phyloP scores from a whole-genome alignment of 2,797 vertebrate species.

The Dryobates pubescens region DNA sequence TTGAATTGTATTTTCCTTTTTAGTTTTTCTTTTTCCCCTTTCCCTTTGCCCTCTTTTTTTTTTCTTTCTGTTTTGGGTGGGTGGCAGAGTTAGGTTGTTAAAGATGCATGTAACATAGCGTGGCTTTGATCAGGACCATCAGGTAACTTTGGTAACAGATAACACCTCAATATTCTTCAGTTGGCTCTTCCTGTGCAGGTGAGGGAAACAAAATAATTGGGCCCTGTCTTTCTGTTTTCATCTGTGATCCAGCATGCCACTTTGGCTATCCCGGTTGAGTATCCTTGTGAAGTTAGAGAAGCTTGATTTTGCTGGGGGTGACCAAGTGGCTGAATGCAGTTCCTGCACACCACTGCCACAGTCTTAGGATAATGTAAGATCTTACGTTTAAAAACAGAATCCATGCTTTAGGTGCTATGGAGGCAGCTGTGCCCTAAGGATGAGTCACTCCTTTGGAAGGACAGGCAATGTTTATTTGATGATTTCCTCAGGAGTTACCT shows the following conservation, averaged over 20 bases:
- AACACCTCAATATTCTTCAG: background rate
- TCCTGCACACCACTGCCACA: background rate
- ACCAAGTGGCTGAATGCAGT: background rate
- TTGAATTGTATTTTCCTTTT: too few species aligned
- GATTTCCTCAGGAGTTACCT: background rate
- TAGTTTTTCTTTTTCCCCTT: too few species aligned
- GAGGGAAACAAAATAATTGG: background rate
- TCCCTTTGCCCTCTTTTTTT: too few species aligned
- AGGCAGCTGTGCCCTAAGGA: background rate
- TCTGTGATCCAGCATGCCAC: background rate
- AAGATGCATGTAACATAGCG: background rate
- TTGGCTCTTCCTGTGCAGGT: background rate
- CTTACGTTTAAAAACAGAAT: background rate
- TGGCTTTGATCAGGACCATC: background rate
- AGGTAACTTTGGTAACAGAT: background rate
- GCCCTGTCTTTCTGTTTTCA: background rate
- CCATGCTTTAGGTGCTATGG: background rate
- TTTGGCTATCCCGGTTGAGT: background rate
- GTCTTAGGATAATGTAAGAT: background rate
- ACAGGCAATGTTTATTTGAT: background rate
- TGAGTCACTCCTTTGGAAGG: background rate
- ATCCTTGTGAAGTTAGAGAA: background rate
- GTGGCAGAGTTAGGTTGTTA: fast-evolving
- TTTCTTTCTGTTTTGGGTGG: background rate
- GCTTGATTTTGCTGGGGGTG: background rate